phyloP scores from a whole-genome alignment of 1,140 invertebrate species.

The Anastrepha ludens region DNA sequence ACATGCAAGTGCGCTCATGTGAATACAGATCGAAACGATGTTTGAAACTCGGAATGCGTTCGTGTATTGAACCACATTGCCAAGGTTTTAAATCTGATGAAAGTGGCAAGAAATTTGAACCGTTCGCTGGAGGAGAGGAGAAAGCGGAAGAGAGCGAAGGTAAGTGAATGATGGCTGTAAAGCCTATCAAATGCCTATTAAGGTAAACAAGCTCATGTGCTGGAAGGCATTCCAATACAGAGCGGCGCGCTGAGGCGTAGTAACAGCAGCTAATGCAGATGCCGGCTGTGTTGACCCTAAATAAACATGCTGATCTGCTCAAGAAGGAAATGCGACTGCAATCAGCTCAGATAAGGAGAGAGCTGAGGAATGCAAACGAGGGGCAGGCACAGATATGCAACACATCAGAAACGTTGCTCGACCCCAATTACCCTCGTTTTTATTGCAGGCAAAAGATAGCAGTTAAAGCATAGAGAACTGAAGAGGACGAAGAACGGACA shows the following conservation, averaged over 20 bases:
- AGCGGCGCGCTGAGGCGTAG: neutral
- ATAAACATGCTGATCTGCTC: slow-evolving; percentile 63
- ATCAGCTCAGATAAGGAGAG: slow-evolving; percentile 47
- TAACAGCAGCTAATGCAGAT: neutral
- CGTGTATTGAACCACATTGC: neutral
- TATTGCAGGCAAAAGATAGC: slow-evolving; percentile 45
- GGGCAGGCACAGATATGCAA: neutral
- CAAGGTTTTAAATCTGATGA: slow-evolving; percentile 18
- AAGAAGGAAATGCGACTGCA: slow-evolving; percentile 50
- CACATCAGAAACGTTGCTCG: slow-evolving; percentile 57
- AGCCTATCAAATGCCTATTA: slow-evolving; percentile 48
- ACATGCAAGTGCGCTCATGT: neutral
- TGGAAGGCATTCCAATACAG: slow-evolving; percentile 17
- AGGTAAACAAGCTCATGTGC: slow-evolving; percentile 28
- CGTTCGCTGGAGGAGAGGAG: neutral
- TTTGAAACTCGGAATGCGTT: neutral
- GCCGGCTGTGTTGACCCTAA: slow-evolving; percentile 65
- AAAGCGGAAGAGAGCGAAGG: neutral
- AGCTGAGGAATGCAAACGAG: neutral
- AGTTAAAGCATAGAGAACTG: neutral
- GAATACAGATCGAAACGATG: neutral
- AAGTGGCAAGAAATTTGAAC: slow-evolving; percentile 18
- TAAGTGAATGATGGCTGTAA: slow-evolving; percentile 9
- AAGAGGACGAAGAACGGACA: neutral
- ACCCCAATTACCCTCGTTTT: slow-evolving; percentile 72